These are phyloP conservation scores for Cactoblastis cactorum DNA, from an alignment of 2,888 invertebrate species.

Conservation along the genomic window DNA sequence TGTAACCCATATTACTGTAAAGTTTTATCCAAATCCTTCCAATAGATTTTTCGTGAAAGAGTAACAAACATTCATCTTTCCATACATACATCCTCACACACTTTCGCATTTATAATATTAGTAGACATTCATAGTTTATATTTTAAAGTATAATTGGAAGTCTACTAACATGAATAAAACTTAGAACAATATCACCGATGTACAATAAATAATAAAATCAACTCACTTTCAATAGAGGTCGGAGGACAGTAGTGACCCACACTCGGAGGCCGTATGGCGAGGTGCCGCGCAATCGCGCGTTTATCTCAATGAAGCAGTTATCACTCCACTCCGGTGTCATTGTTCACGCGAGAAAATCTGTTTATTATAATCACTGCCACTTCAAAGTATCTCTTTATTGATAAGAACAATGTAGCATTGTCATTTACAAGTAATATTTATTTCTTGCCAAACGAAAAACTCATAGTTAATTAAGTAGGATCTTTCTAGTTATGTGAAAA, in stretches of 20 bases:
- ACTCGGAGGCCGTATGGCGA: neutral
- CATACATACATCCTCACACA: too few relatives aligned
- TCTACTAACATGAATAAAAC: too few relatives aligned
- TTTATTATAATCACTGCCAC: neutral
- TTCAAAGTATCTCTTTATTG: neutral
- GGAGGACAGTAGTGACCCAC: neutral
- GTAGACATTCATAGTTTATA: too few relatives aligned
- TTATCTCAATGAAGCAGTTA: conserved; percentile 27
- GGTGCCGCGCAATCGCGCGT: conserved; percentile 15
- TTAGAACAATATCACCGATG: neutral
- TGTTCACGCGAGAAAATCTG: conserved; percentile 5
- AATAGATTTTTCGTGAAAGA: too few relatives aligned
- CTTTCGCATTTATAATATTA: too few relatives aligned
- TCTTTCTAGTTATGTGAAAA: too few relatives aligned
- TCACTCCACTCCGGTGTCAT: conserved; percentile 24
- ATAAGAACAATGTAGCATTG: too few relatives aligned
- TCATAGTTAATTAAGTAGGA: too few relatives aligned
- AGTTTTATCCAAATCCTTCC: too few relatives aligned
- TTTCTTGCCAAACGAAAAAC: neutral
- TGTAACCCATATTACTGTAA: too few relatives aligned
- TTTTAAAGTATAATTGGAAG: too few relatives aligned
- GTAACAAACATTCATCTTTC: too few relatives aligned
- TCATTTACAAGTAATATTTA: neutral
- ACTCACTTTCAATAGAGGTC: neutral
- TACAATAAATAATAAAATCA: neutral